phyloP scores from a whole-genome alignment of 1,140 invertebrate species.

The Diabrotica virgifera region DNA sequence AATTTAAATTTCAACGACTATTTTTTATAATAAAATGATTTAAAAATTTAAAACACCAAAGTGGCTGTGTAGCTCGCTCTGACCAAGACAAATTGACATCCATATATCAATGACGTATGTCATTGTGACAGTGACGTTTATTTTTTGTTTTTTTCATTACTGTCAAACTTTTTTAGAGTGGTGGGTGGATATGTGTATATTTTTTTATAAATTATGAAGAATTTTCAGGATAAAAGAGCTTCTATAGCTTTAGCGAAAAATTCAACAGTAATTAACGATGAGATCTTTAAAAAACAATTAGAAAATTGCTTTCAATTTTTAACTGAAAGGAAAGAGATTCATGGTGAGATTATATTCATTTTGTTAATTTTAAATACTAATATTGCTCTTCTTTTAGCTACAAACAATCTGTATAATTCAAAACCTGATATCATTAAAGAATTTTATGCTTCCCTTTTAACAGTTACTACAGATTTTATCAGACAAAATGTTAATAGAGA shows the following conservation, averaged over 20 bases:
- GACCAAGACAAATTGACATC: too few species aligned
- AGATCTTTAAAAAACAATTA: slow-evolving; percentile 45
- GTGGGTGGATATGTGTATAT: too few species aligned
- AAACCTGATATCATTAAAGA: slow-evolving; percentile 49
- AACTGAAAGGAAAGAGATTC: slow-evolving; percentile 37
- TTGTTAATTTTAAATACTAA: slow-evolving; percentile 21
- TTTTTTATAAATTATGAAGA: background rate
- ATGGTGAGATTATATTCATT: slow-evolving; percentile 36
- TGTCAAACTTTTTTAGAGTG: too few species aligned
- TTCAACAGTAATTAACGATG: slow-evolving; percentile 42
- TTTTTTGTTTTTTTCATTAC: too few species aligned
- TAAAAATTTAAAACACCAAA: too few species aligned
- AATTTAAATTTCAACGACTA: too few species aligned
- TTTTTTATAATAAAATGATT: too few species aligned
- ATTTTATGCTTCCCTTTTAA: slow-evolving; percentile 47
- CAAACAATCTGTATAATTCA: slow-evolving; percentile 41
- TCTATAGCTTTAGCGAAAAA: slow-evolving; percentile 40
- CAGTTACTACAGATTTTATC: slow-evolving; percentile 49
- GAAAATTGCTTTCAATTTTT: slow-evolving; percentile 42
- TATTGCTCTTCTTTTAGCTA: slow-evolving; percentile 29
- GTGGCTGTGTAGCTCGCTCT: too few species aligned
- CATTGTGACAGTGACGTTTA: too few species aligned
- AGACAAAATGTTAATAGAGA: slow-evolving; percentile 47
- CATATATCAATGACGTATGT: too few species aligned
- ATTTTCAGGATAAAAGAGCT: background rate